Percentiles rank a stretch among this genome's conserved stretches.
Evolutionary conservation across 2,113 vertebrate species (phyloP).

Genomic region (Elephas maximus): DNA sequence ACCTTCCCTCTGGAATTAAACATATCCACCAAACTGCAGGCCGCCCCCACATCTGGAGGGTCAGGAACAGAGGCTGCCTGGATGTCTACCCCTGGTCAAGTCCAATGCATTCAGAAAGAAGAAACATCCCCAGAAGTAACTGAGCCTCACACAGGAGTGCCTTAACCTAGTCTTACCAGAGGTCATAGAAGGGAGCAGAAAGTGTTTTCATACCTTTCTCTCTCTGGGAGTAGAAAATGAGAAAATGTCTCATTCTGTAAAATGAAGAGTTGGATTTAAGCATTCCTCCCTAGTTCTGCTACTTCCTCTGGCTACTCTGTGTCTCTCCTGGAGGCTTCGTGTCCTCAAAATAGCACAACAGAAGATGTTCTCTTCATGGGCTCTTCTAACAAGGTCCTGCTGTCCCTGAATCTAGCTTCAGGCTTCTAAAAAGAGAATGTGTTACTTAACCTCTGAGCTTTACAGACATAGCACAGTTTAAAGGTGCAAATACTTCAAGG

Average conservation of each 20-base stretch:
- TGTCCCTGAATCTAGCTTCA: constrained; percentile 27
- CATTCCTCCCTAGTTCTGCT: constrained; percentile 42
- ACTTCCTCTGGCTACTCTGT: constrained; percentile 36
- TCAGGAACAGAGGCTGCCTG: neutral
- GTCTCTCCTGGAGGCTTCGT: neutral
- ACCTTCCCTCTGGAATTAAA: neutral
- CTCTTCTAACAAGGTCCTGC: constrained; percentile 58
- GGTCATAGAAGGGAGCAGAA: neutral
- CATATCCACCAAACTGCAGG: neutral
- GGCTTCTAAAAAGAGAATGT: constrained; percentile 31
- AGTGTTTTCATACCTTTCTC: neutral
- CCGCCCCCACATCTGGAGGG: neutral
- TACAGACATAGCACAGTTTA: neutral
- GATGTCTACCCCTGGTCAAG: neutral
- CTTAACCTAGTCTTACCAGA: neutral
- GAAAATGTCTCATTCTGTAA: constrained; percentile 29
- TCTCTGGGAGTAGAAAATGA: neutral
- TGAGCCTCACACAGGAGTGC: neutral
- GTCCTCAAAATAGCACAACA: constrained; percentile 44
- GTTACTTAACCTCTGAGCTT: constrained; percentile 40
- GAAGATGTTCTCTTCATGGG: constrained; percentile 43
- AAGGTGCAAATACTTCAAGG: constrained; percentile 37
- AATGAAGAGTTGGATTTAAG: constrained; percentile 51
- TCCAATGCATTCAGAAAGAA: neutral
- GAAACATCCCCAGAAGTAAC: neutral